Base-by-base conservation (phyloP, 2,888 invertebrate species). In the Penaeus monodon region DNA sequence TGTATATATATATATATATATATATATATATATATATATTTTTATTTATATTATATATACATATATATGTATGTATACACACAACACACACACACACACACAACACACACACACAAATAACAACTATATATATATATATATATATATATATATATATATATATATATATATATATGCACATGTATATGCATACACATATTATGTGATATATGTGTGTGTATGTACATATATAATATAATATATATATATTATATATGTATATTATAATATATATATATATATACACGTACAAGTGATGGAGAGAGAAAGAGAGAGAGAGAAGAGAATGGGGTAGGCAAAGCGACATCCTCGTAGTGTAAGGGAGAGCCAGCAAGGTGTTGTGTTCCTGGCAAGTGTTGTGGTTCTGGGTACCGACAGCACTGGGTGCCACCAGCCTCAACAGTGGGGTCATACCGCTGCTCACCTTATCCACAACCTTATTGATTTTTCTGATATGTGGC, bases 401-500 rank as follows among this genome's bases (percentile, higher is more conserved):
- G 57, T 57, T 57, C 57, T 14, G 57, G 57, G 57, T 17, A 57
- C 57, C 57, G 57, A 57, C 57, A 57, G 57, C 57, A 57, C 14
- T 57, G 49, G 49, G 49, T 57, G 49, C 49, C 49, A 57, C 49
- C 49, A 14, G 49, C 49, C 49, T 57, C 68, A 27, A n/a, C 29
- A 29, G n/a, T 27, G n/a, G 70, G n/a, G 70, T 70, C 27, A 29
- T 68, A 68, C 64, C 49, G 33, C 66, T 44, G 77, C 66, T 77
- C 77, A 65, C 78, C 64, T 68, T 68, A 29, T 17, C 44, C 76
- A 70, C 57, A 57, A 49, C 7, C 68, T 66, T 84, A 84, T 84
- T 78, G 84, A 79, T 85, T 79, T 64, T 78, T 68, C 70, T 83
- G 83, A 83, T 83, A 70, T 49, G 68, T 29, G 57, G 57, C 57